Evolutionary conservation across 2,113 vertebrate species (phyloP), one percentile per base, ranked within the genome.

Genomic region (Serilophus lunatus): DNA sequence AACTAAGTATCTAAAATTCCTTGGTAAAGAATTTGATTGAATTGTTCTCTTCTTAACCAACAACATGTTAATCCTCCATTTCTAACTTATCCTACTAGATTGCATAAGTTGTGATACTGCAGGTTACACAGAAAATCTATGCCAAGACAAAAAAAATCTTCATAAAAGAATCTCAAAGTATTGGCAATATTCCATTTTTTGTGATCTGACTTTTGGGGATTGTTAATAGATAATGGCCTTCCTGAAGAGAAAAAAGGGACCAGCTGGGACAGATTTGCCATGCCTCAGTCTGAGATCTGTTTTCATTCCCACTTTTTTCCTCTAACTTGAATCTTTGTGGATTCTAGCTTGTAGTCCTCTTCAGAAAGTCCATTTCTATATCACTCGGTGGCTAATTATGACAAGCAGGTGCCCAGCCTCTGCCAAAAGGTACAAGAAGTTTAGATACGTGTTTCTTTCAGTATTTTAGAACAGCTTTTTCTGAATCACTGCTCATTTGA

Each of bases 401-500:
- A 35, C 25, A 76, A 92, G n/a, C 24, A 90, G 29, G 17, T 74
- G 77, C 51, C 44, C 33, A 68, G 77, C 36, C 44, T 57, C 85
- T 75, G 53, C 80, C 69, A 76, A 63, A 68, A 71, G 63, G 85
- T 56, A 75, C 4, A 26, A 68, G 74, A 85, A 82, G 36, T 76
- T 12, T 28, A 86, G 23, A 16, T 49, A 74, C 5, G 29, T 42
- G 7, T 64, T 85, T 86, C 59, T 78, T 81, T 80, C 82, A 65
- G 49, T 47, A 64, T 42, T 96, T 95, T 16, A 81, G 72, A 95
- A 94, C 17, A 69, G 3, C 5, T 78, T 89, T 92, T 92, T 49
- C 57, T 90, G 76, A 95, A 91, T 95, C 61, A 68, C 33, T 88
- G 60, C 59, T 95, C 94, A 83, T 90, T 88, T 95, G 86, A 94